A percentile compares a stretch with the other conserved stretches of the same genome.
phyloP scores from a whole-genome alignment of 1,140 invertebrate genomes.

The Diabrotica virgifera region DNA sequence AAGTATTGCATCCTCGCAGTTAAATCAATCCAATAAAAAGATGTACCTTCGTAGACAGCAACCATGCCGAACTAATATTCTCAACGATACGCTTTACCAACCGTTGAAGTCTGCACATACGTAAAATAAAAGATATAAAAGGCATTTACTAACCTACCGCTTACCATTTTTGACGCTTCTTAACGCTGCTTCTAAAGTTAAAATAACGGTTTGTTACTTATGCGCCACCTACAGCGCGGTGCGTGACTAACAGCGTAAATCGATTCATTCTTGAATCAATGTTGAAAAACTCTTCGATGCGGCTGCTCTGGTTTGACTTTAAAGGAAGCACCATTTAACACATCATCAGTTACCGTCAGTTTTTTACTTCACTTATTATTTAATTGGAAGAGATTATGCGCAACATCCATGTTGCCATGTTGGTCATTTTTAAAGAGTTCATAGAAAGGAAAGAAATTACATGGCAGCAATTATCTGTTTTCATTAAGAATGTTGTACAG shows the following conservation, averaged over 20 bases:
- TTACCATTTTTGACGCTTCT: constrained; percentile 37
- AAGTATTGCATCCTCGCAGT: too few relatives aligned
- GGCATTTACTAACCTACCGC: constrained; percentile 13
- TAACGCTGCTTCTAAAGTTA: constrained; percentile 29
- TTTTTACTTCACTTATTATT: background rate
- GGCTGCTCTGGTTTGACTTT: constrained; percentile 12
- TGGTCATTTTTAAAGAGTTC: constrained; percentile 1
- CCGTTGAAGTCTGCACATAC: background rate
- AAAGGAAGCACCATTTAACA: constrained; percentile 18
- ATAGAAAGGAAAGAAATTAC: background rate
- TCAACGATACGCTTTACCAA: background rate
- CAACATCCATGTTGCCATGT: background rate
- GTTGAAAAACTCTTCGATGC: constrained; percentile 4
- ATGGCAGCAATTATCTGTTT: too few relatives aligned
- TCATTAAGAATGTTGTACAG: too few relatives aligned
- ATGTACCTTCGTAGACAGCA: too few relatives aligned
- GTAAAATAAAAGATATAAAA: constrained; percentile 14
- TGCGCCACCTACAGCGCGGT: constrained; percentile 29
- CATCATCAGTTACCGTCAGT: constrained; percentile 17
- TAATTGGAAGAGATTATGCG: too few relatives aligned
- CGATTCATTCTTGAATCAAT: constrained; percentile 16
- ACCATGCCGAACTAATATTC: background rate
- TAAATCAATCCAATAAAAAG: too few relatives aligned
- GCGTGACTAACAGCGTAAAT: constrained; percentile 22
- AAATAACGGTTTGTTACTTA: constrained; percentile 20